Evolutionary conservation across 1,140 invertebrate species (phyloP).

Genomic region (Rhagoletis pomonella): DNA sequence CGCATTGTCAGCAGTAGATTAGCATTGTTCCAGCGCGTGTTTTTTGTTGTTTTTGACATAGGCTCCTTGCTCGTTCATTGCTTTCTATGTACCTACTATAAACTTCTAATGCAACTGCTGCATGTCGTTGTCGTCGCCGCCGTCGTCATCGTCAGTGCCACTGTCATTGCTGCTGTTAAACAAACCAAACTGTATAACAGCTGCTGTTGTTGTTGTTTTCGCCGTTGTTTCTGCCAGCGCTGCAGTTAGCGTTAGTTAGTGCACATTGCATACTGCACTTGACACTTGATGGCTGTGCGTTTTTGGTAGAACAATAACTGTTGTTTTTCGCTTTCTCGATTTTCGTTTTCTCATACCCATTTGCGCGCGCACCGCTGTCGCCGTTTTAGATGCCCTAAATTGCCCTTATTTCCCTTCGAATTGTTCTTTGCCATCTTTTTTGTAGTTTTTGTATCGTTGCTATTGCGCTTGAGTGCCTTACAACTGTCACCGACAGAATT

Average conservation of each 20-base stretch:
- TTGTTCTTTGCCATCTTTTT: background rate
- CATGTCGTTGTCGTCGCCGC: no score
- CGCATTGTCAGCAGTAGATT: constrained; percentile 3
- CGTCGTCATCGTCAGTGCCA: background rate
- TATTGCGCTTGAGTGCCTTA: constrained; percentile 37
- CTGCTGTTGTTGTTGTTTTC: background rate
- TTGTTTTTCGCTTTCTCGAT: constrained; percentile 1
- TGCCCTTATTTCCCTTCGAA: background rate
- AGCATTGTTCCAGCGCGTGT: background rate
- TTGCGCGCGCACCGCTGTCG: background rate
- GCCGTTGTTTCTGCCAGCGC: background rate
- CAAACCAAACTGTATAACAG: background rate
- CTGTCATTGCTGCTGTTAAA: constrained; percentile 3
- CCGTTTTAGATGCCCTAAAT: constrained; percentile 13
- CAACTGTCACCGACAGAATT: constrained; percentile 28
- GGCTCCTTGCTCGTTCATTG: background rate
- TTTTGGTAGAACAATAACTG: background rate
- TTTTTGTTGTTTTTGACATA: background rate
- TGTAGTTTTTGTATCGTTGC: constrained; percentile 6
- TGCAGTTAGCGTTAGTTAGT: no score
- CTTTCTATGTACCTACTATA: background rate
- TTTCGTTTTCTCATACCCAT: no score
- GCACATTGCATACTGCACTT: constrained; percentile 8
- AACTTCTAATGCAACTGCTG: background rate
- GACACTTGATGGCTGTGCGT: constrained; percentile 1